A percentile compares a stretch with the other conserved stretches of the same genome.
Evolutionary conservation across 2,888 invertebrate species (phyloP).

Genomic region (Cataglyphis livida): DNA sequence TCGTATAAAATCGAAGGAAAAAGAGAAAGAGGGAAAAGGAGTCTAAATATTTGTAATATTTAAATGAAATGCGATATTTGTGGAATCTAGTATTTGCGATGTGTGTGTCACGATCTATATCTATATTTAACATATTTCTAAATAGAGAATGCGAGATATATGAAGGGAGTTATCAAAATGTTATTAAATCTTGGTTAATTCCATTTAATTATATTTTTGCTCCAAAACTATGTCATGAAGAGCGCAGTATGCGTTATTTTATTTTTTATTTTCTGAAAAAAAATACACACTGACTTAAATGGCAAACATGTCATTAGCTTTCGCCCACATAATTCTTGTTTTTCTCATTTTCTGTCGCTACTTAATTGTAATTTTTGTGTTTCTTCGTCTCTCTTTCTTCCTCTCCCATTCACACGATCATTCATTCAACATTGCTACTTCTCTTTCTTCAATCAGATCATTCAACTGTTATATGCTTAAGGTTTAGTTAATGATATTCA

Average conservation of each 20-base stretch:
- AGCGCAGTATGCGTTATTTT: constrained; percentile 40
- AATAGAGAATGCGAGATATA: background rate
- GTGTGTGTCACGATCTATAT: background rate
- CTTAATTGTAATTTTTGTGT: constrained; percentile 50
- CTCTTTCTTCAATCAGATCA: constrained; percentile 39
- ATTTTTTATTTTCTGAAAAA: constrained; percentile 57
- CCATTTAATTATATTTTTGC: constrained; percentile 44
- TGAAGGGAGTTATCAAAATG: background rate
- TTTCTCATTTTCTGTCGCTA: constrained; percentile 42
- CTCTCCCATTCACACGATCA: constrained; percentile 15
- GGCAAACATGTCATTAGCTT: constrained; percentile 56
- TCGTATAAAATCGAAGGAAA: too few relatives aligned
- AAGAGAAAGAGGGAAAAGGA: too few relatives aligned
- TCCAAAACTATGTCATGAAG: constrained; percentile 45
- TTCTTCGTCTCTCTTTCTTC: constrained; percentile 44
- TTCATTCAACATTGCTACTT: constrained; percentile 29
- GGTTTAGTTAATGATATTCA: constrained; percentile 63
- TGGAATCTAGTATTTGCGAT: background rate
- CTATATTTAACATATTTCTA: background rate
- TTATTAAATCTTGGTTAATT: constrained; percentile 33
- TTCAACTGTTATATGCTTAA: constrained; percentile 77
- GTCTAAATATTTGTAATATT: background rate
- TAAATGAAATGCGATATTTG: background rate
- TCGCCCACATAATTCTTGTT: constrained; percentile 26
- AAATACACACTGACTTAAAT: constrained; percentile 65